phyloP scores from a whole-genome alignment of 2,113 vertebrate genomes.

The Antigone vipio region DNA sequence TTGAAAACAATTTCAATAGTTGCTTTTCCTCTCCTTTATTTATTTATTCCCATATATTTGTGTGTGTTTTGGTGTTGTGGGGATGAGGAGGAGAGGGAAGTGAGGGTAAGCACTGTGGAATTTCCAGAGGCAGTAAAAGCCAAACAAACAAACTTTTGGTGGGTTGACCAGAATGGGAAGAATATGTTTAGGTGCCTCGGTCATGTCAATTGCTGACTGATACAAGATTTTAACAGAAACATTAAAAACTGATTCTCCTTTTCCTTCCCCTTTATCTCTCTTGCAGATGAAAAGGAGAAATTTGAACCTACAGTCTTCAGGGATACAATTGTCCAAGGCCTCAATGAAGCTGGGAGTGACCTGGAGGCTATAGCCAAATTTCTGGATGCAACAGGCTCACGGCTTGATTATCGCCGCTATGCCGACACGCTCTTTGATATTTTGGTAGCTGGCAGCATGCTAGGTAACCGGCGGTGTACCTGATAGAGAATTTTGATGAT shows the following conservation, averaged over 20 bases:
- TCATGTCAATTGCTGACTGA: background rate
- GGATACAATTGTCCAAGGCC: slow-evolving; percentile 89
- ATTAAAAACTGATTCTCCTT: background rate
- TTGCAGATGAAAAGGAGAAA: slow-evolving; percentile 96
- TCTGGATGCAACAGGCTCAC: slow-evolving; percentile 86
- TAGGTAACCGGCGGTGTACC: slow-evolving; percentile 74
- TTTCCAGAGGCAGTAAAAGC: background rate
- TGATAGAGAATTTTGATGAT: background rate
- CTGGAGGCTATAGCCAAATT: slow-evolving; percentile 92
- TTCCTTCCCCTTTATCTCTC: background rate
- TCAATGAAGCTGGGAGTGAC: slow-evolving; percentile 88
- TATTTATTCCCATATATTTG: background rate
- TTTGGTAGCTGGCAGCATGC: slow-evolving; percentile 93
- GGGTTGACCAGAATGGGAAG: background rate
- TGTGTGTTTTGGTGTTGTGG: background rate
- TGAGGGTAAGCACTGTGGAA: background rate
- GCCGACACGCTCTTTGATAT: slow-evolving; percentile 93
- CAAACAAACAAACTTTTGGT: background rate
- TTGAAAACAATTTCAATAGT: background rate
- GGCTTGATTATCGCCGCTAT: slow-evolving; percentile 93
- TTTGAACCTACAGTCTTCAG: slow-evolving; percentile 94
- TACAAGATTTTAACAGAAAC: background rate
- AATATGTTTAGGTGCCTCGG: background rate
- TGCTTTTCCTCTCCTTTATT: background rate
- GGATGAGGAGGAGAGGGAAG: background rate